Evolutionary conservation across 64 coral and sea anemone species (phyloP), one percentile per base, ranked within the genome.

Genomic region (Stichodactyla mertensii): DNA sequence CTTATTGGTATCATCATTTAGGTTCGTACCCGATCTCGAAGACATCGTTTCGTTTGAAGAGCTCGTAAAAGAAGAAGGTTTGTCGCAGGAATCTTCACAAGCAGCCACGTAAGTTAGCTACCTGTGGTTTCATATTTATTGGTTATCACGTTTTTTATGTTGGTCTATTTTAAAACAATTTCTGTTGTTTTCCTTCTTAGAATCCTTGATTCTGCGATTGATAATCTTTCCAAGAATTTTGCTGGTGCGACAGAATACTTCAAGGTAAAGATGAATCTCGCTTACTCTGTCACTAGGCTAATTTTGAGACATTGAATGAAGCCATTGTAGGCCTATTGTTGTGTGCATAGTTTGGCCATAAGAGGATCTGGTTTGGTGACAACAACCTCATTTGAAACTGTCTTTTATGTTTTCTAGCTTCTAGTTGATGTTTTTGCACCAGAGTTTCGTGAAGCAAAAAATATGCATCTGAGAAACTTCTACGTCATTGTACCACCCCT

Each of bases 21-120:
- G 95, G 51, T 98, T 98, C 28, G 95, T 98, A 31, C 95, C 95
- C 20, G 95, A 98, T 55, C 84, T 98, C 56, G 95, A 98, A 56
- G 95, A 98, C 84, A 98, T 98, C 61, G 92, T 98, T 2, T 98
- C 95, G 13, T 98, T 98, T 87, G 92, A 98, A 80, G 95, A 98
- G 16, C 95, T 98, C 1, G 95, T 98, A 2, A 98, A 87, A 60
- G 92, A 94, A 52, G 96, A 98, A 55, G 89, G 83, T 7, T 80
- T 98, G 10, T 95, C 93, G 20, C 74, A 82, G 12, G 93, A 98
- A 55, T 87, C 96, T 54, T 19, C 74, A 64, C 89, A 94, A 88
- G 92, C 90, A 0, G 82, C 96, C 22, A 94, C 87, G 93, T 94
- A 78, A 87, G 85, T 86, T 26, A 11, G 69, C 26, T 74, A 27